Evolutionary conservation across 2,113 vertebrate species (phyloP), one percentile per base, ranked within the genome.

Genomic region (Corythoichthys intestinalis): DNA sequence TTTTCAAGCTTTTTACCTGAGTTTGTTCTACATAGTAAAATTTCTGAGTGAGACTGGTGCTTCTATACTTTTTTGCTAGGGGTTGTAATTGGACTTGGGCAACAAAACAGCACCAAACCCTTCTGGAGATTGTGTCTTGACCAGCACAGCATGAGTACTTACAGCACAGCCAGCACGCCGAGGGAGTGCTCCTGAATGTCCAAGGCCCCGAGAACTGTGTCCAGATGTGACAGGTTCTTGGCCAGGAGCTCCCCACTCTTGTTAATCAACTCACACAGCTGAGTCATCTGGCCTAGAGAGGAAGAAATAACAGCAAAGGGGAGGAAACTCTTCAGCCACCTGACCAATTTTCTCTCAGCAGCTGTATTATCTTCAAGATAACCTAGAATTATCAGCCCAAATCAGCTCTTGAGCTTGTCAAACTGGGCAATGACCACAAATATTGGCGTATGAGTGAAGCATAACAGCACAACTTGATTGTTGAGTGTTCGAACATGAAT

Each of bases 261-360:
- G 93, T 99, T 99, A 91, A 99, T 99, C 87, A 99, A 87, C 86
- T 99, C 97, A 77, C 97, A 99, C 67, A 99, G 94, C 89, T 98
- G 97, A 85, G 97, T 99, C 97, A 99, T 98, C 93, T 98, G 97
- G 87, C 97, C 97, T 99, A 88, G 38, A n/a, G 39, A 6, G n/a
- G 39, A 0, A 58, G 10, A 49, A 47, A 46, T 3, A n/a, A 15
- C 10, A 2, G 28, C 4, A 14, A 47, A 2, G 6, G 5, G 34
- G 9, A 37, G 28, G 13, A 37, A 56, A 34, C 53, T 4, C 41
- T 44, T 44, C 41, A 44, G 2, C 9, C 20, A 28, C 20, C 20
- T 28, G 20, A 28, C 20, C 20, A 28, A 28, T 44, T 8, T 44
- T 7, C 41, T 44, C 41, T 44, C 41, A 6, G 41, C 4, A 41